Evolutionary conservation across 1,140 invertebrate genomes (phyloP), one percentile per base, ranked within the genome.

Genomic region (Euwallacea similis): DNA sequence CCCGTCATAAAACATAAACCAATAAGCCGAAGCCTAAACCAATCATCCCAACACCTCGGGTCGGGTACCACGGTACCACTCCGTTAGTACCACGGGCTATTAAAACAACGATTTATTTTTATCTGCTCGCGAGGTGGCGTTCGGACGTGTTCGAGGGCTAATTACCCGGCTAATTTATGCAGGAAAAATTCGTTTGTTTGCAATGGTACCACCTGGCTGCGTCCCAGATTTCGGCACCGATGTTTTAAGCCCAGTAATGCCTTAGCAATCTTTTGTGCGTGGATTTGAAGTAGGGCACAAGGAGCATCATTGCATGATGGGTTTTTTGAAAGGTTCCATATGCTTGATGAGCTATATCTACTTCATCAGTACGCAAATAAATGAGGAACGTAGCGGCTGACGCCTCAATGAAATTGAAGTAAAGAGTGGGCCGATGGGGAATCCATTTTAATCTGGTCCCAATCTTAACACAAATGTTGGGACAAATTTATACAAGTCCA

Each of bases 401-500:
- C 66, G 60, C 71, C 72, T 75, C 74, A 76, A 69, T 71, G 73
- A 76, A 77, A 79, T 77, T 76, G 78, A 79, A 74, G 72, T 76
- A 74, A 75, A 74, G 77, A 77, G 77, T 77, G 77, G 77, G 76
- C 74, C 75, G 76, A 61, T 68, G 72, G 72, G 74, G 76, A 78
- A 79, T 75, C 75, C 77, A 76, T 75, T 77, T 77, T 79, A 78
- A 79, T 79, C 76, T 76, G 42, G 76, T 63, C 68, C 73, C 72
- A 77, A 79, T 79, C 78, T 78, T 75, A 76, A 77, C 77, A 78
- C 74, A 69, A 69, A 68, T 76, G 68, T 75, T 72, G 77, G 76
- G 77, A 79, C 78, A 78, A 79, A 79, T 79, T 79, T 79, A 78
- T 79, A 79, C 78, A 79, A 78, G 77, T 75, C 73, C 74, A 75